Evolutionary conservation across 1,140 invertebrate genomes (phyloP).

Genomic region (Cydia strobilella): DNA sequence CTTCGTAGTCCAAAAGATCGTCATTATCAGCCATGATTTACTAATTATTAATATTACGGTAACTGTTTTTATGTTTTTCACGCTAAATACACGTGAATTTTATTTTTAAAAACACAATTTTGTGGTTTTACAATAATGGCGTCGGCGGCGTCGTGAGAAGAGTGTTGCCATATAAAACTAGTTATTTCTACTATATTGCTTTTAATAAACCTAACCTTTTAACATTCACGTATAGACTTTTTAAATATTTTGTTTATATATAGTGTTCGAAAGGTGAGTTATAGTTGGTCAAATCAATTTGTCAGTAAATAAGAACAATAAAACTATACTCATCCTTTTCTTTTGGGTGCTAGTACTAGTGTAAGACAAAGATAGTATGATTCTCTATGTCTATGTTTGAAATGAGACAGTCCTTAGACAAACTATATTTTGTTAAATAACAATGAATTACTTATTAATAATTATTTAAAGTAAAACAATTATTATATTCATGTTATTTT

Average conservation of each 20-base stretch:
- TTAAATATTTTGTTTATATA: background rate
- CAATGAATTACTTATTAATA: background rate
- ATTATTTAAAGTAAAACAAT: background rate
- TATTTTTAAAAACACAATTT: slow-evolving; percentile 44
- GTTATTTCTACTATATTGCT: slow-evolving; percentile 4
- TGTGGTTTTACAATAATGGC: slow-evolving; percentile 68
- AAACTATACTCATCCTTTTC: no score
- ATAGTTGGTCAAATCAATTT: no score
- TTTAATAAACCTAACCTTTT: background rate
- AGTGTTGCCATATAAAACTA: slow-evolving; percentile 29
- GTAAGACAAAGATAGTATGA: no score
- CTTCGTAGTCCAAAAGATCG: slow-evolving; percentile 96
- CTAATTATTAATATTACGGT: slow-evolving; percentile 36
- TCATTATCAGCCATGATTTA: slow-evolving; percentile 92
- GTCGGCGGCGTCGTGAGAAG: slow-evolving; percentile 47
- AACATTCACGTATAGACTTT: background rate
- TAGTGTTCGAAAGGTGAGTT: background rate
- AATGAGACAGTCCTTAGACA: no score
- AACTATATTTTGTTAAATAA: background rate
- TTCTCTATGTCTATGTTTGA: no score
- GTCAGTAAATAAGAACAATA: no score
- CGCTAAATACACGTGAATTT: slow-evolving; percentile 63
- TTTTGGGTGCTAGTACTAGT: no score
- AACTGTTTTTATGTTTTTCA: slow-evolving; percentile 37
- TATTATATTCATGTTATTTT: background rate